Percentiles rank a stretch among this genome's conserved stretches.
Conservation (phyloP, 1,140 invertebrate genomes). For the Pachyrhynchus sulphureomaculatus region DNA sequence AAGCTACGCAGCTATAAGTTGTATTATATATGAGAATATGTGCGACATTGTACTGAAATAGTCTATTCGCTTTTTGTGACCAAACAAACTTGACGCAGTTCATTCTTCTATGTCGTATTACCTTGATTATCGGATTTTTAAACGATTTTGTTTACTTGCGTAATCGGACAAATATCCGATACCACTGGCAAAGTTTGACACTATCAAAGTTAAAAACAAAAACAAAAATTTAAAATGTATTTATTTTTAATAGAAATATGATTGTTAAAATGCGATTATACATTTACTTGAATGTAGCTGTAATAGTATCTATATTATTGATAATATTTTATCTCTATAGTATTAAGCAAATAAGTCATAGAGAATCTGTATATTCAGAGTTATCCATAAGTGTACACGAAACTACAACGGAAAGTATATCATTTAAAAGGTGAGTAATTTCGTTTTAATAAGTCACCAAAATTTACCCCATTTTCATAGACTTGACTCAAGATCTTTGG, state of each 20-base stretch:
- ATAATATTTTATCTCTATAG: slow-evolving; percentile 40
- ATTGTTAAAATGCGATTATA: slow-evolving; percentile 38
- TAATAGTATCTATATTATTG: slow-evolving; percentile 35
- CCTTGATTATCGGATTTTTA: too few relatives aligned
- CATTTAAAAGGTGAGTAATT: slow-evolving; percentile 35
- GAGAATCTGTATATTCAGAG: slow-evolving; percentile 22
- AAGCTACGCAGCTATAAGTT: too few relatives aligned
- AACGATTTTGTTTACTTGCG: too few relatives aligned
- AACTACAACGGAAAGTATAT: slow-evolving; percentile 29
- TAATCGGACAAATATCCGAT: too few relatives aligned
- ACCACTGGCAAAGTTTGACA: too few relatives aligned
- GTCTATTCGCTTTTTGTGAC: too few relatives aligned
- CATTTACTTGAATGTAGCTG: slow-evolving; percentile 33
- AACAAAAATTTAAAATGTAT: slow-evolving; percentile 11
- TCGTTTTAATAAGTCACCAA: background rate
- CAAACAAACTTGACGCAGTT: too few relatives aligned
- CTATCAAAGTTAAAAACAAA: slow-evolving; percentile 21
- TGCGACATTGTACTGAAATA: too few relatives aligned
- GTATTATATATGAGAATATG: too few relatives aligned
- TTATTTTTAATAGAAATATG: slow-evolving; percentile 6
- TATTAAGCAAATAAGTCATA: slow-evolving; percentile 35
- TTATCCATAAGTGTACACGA: slow-evolving; percentile 26
- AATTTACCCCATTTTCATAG: background rate
- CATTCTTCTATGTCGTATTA: too few relatives aligned
- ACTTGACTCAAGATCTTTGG: background rate